Conservation (phyloP, 2,888 invertebrate genomes). For the Acanthosepion pharaonis region DNA sequence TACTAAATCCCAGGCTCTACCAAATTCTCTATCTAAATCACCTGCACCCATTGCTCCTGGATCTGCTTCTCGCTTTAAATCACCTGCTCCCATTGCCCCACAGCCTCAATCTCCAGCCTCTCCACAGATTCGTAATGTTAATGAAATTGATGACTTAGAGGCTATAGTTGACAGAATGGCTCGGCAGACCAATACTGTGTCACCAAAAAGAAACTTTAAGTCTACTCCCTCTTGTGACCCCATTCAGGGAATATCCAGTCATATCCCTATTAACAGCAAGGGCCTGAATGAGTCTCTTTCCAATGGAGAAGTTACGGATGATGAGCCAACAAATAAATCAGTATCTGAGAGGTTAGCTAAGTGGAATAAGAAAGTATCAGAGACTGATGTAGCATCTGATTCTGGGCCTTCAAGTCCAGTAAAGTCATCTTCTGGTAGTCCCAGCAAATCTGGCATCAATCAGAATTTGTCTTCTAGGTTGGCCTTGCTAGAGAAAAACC, state of each 20-base stretch:
- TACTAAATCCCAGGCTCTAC: no score
- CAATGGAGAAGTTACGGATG: slow-evolving; percentile 53
- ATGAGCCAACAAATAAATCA: slow-evolving; percentile 62
- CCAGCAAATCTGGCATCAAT: not conserved
- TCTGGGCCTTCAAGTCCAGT: not conserved
- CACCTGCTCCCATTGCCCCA: not conserved
- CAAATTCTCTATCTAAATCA: not conserved
- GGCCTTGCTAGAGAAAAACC: not conserved
- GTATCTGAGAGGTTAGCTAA: slow-evolving; percentile 59
- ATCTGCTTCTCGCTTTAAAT: not conserved
- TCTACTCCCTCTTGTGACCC: not conserved
- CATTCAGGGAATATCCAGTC: not conserved
- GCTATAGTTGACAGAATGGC: not conserved
- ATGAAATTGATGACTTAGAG: slow-evolving; percentile 39
- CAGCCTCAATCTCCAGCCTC: not conserved
- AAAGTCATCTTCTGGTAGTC: not conserved
- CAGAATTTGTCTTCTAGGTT: not conserved
- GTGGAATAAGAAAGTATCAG: slow-evolving; percentile 53
- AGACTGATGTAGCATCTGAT: not conserved
- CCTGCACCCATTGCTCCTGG: not conserved
- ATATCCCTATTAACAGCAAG: slow-evolving; percentile 55
- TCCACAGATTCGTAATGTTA: not conserved
- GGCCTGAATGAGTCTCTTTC: slow-evolving; percentile 51
- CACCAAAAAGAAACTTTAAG: not conserved
- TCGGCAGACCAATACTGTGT: not conserved